A percentile compares a stretch with the other conserved stretches of the same genome.
These are phyloP conservation scores for Acromyrmex heyeri DNA, from an alignment of 1,140 invertebrate genomes.

Conservation along the genomic window DNA sequence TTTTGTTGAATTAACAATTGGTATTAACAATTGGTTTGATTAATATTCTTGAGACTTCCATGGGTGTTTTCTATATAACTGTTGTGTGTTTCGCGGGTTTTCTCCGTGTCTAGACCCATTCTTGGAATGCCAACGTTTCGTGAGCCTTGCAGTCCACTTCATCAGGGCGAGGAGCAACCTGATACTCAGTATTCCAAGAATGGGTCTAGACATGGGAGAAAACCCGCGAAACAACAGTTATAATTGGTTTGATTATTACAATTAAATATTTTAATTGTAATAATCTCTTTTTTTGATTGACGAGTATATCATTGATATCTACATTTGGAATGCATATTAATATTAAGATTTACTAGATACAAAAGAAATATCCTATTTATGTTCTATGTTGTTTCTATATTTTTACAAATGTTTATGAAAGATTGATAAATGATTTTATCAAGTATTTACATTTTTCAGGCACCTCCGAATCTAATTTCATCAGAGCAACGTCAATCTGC, in stretches of 20 bases:
- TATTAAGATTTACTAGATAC: not conserved
- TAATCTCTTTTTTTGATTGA: not conserved
- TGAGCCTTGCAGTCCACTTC: no score
- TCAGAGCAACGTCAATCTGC: conserved; percentile 92
- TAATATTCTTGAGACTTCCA: no score
- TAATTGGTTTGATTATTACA: not conserved
- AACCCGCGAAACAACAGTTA: no score
- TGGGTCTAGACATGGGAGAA: no score
- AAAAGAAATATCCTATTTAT: conserved; percentile 6
- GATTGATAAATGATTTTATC: not conserved
- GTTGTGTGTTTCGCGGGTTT: no score
- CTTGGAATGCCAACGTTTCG: no score
- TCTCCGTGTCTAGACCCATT: no score
- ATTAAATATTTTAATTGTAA: no score
- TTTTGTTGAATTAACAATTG: no score
- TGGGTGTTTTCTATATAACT: no score
- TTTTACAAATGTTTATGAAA: not conserved
- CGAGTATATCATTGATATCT: not conserved
- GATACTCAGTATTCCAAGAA: no score
- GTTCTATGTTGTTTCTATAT: conserved; percentile 26
- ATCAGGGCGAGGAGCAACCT: no score
- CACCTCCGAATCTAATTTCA: conserved; percentile 93
- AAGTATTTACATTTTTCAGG: conserved; percentile 87
- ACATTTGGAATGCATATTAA: not conserved
- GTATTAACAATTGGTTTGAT: not conserved